These are phyloP conservation scores for Molothrus ater DNA, from an alignment of 2,797 vertebrate species.

Conservation along the genomic window DNA sequence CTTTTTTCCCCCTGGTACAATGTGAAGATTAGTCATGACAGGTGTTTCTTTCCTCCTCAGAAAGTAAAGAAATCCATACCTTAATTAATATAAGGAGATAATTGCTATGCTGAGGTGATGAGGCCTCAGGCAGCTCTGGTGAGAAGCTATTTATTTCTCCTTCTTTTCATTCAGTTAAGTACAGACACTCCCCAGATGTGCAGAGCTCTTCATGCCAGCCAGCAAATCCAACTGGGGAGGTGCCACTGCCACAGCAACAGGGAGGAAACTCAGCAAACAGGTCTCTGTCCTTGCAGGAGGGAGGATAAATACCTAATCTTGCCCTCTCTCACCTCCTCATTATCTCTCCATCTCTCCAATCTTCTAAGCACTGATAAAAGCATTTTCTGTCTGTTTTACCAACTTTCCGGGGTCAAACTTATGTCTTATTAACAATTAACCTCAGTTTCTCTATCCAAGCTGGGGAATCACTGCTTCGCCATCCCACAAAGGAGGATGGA, in stretches of 20 bases:
- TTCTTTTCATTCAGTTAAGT: not conserved
- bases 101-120: conserved; percentile 18
- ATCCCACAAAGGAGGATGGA: not conserved
- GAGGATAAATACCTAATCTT: not conserved
- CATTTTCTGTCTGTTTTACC: not conserved
- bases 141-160: conserved; percentile 11
- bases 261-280: not conserved
- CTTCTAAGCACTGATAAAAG: not conserved
- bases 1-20: not conserved
- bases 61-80: conserved; percentile 41
- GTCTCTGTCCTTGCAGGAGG: not conserved
- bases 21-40: conserved; percentile 8
- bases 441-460: not conserved
- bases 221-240: not conserved
- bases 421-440: not conserved
- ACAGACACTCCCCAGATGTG: not conserved
- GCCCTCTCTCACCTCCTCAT: not conserved
- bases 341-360: not conserved
- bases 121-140: conserved; percentile 1
- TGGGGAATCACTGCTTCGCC: not conserved
- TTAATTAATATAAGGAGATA: conserved; percentile 31
- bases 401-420: not conserved
- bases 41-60: not conserved
- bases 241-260: not conserved
- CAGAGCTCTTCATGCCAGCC: not conserved